A percentile compares a stretch with the other conserved stretches of the same genome.
These are phyloP conservation scores for Dromius quadrimaculatus DNA, from an alignment of 2,888 invertebrate genomes.

Conservation along the genomic window DNA sequence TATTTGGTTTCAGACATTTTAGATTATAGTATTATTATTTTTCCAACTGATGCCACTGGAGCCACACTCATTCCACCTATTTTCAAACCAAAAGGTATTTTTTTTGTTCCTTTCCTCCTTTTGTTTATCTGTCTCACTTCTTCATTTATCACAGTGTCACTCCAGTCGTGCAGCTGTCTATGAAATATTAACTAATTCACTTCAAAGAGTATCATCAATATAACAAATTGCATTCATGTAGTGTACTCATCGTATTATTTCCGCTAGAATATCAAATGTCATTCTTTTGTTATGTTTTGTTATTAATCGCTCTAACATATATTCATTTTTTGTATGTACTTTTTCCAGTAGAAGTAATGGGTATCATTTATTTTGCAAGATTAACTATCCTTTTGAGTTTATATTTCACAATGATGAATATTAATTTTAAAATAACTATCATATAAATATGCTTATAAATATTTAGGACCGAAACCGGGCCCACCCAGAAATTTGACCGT, in stretches of 20 bases:
- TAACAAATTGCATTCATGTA: constrained; percentile 32
- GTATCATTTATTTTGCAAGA: constrained; percentile 8
- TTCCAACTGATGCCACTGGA: constrained; percentile 82
- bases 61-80: constrained; percentile 78
- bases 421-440: too few species aligned
- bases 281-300: constrained; percentile 13
- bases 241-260: constrained; percentile 35
- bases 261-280: constrained; percentile 18
- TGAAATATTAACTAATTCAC: constrained; percentile 43
- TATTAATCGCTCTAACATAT: constrained; percentile 15
- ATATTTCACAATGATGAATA: neutral
- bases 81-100: constrained; percentile 78
- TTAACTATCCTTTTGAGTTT: constrained; percentile 11
- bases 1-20: constrained; percentile 76
- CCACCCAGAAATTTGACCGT: constrained; percentile 92
- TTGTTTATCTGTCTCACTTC: constrained; percentile 47
- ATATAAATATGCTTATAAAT: too few species aligned
- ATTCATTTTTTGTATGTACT: neutral
- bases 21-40: constrained; percentile 79
- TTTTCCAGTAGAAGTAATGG: neutral
- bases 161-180: constrained; percentile 48
- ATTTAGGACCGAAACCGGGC: constrained; percentile 89
- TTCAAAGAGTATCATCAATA: constrained; percentile 36
- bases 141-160: constrained; percentile 48
- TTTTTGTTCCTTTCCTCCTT: constrained; percentile 56